Evolutionary conservation across 2,888 invertebrate species (phyloP).

Genomic region (Lottia scabra): DNA sequence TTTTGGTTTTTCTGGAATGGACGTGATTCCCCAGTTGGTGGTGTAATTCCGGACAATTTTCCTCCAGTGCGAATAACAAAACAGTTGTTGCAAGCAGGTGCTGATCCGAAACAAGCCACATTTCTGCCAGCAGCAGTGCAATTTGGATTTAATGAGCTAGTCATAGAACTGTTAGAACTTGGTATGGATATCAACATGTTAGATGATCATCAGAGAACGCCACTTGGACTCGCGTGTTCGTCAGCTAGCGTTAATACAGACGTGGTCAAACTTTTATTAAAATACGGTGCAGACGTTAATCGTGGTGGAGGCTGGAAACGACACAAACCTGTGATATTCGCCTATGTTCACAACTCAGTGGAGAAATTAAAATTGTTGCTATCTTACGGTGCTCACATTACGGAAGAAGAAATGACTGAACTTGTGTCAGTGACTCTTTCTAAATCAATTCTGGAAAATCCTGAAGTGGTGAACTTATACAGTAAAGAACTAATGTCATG

Average conservation of each 20-base stretch:
- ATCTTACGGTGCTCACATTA: slow-evolving; percentile 58
- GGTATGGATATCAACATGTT: slow-evolving; percentile 62
- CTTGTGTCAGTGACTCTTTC: slow-evolving; percentile 57
- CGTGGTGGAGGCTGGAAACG: slow-evolving; percentile 59
- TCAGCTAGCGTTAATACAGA: slow-evolving; percentile 44
- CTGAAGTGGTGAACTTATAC: slow-evolving; percentile 54
- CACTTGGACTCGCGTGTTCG: slow-evolving; percentile 57
- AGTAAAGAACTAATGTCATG: slow-evolving; percentile 56
- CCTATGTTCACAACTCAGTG: slow-evolving; percentile 61
- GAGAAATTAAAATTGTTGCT: slow-evolving; percentile 57
- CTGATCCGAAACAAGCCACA: slow-evolving; percentile 52
- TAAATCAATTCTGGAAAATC: slow-evolving; percentile 60
- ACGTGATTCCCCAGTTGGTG: slow-evolving; percentile 25
- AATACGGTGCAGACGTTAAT: slow-evolving; percentile 57
- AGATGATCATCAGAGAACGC: slow-evolving; percentile 58
- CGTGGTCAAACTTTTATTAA: slow-evolving; percentile 52
- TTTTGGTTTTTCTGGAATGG: slow-evolving; percentile 61
- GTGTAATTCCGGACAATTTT: slow-evolving; percentile 39
- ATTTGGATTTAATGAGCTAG: slow-evolving; percentile 46
- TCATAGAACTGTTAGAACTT: slow-evolving; percentile 50
- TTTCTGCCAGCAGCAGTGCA: slow-evolving; percentile 57
- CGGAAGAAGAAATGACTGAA: slow-evolving; percentile 59
- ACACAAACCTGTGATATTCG: slow-evolving; percentile 59
- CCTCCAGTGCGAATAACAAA: slow-evolving; percentile 57
- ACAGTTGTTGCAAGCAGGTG: slow-evolving; percentile 50